Evolutionary conservation across 1,140 invertebrate species (phyloP), one percentile per base, ranked within the genome.

Genomic region (Philotrypesis tridentata): DNA sequence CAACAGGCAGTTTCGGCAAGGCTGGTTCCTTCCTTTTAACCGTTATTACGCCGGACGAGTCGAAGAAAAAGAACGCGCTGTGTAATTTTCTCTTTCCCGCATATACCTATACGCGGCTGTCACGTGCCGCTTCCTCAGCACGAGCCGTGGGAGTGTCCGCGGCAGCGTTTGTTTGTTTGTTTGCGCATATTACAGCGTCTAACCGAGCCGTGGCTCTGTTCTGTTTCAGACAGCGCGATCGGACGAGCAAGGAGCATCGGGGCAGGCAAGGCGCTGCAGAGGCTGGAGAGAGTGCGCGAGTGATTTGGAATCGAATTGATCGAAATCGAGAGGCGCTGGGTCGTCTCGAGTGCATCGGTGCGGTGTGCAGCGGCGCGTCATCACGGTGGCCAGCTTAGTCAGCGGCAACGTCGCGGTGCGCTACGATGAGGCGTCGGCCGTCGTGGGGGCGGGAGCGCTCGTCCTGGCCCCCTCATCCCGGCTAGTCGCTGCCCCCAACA

Each of bases 351-450:
- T 21, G 48, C n/a, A n/a, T 55, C 17, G 7, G 48, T 55, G 48
- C 48, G 21, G 61, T 60, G 71, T 7, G 40, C 40, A 21, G 40
- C 63, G 70, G n/a, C 94, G 94, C 82, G 87, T 89, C 88, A 37
- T 89, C 48, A 90, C 89, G 87, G 90, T 91, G 90, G 88, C 90
- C 87, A 91, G 90, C 86, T 86, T 90, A 89, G 88, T 91, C 86
- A 91, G 89, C 87, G 89, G 87, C 85, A 90, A 88, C 89, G 87
- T 90, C 85, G 87, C 89, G 81, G 87, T 89, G 87, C 90, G 90
- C 85, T 92, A 91, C 88, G 88, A 92, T 92, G 91, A 92, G 88
- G 87, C 87, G 87, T 89, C 89, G 86, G 88, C 85, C 86, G 85
- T 87, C 87, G 87, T 88, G 85, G 85, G 87, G 85, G 89, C 87